These are phyloP conservation scores for Campylomormyrus numenius DNA, from an alignment of 2,113 vertebrate genomes.

Conservation along the genomic window DNA sequence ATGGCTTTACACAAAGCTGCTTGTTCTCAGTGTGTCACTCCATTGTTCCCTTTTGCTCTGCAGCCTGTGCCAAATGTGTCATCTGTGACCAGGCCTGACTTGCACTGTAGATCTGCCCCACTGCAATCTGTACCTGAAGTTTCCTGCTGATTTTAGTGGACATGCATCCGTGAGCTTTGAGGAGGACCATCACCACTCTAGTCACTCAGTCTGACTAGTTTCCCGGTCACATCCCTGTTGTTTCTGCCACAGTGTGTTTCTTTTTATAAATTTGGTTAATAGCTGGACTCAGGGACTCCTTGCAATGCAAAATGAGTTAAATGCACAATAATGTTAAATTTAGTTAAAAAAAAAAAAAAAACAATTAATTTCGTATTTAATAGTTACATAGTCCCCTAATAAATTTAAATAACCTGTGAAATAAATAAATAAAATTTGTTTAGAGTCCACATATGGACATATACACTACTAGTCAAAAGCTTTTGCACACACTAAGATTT, in stretches of 20 bases:
- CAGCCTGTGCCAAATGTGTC: slow-evolving; percentile 1
- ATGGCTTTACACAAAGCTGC: neutral
- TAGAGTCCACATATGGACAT: neutral
- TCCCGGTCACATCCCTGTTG: neutral
- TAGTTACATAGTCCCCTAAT: neutral
- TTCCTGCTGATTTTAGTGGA: neutral
- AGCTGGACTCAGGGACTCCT: neutral
- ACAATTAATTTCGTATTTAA: neutral
- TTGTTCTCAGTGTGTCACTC: slow-evolving; percentile 28
- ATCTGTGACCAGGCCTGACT: neutral
- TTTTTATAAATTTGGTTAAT: neutral
- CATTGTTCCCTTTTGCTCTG: neutral
- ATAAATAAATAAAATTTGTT: neutral
- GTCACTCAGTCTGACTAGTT: neutral
- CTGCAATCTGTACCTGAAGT: neutral
- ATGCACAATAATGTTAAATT: neutral
- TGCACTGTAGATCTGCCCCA: neutral
- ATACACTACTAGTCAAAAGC: neutral
- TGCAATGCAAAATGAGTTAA: neutral
- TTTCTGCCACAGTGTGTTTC: neutral
- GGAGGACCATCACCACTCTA: neutral
- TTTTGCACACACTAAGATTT: too few species aligned
- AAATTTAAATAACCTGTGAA: neutral
- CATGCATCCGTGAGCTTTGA: neutral
- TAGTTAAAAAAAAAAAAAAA: too few species aligned